Percentiles rank a stretch among this genome's conserved stretches.
These are phyloP conservation scores for Pseudorectes ferrugineus DNA, from an alignment of 2,113 vertebrate species.

Conservation along the genomic window DNA sequence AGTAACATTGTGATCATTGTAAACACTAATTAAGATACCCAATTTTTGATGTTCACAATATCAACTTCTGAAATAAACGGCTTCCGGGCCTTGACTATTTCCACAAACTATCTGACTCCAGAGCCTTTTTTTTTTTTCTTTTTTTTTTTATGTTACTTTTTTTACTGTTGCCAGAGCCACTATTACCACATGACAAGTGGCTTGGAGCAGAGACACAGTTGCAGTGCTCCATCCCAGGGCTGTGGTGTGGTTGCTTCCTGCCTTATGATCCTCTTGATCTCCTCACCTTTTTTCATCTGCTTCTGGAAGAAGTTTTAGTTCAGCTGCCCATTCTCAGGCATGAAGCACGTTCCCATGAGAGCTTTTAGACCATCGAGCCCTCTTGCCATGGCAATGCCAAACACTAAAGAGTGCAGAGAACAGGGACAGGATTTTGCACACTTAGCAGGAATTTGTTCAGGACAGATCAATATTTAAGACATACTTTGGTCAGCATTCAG, in stretches of 20 bases:
- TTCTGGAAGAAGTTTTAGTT: background rate
- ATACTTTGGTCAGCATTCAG: background rate
- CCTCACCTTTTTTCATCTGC: background rate
- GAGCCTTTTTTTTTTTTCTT: constrained; percentile 46
- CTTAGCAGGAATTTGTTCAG: background rate
- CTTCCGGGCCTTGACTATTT: constrained; percentile 56
- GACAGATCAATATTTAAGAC: background rate
- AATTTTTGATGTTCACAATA: constrained; percentile 21
- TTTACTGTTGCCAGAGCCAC: background rate
- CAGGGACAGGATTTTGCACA: background rate
- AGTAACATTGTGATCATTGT: constrained; percentile 55
- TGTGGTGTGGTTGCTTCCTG: background rate
- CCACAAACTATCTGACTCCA: constrained; percentile 50
- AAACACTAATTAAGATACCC: constrained; percentile 14
- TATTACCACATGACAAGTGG: fast-evolving
- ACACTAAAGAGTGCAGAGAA: background rate
- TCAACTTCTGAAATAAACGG: constrained; percentile 75
- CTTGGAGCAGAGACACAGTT: background rate
- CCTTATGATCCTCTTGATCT: background rate
- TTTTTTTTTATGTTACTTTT: background rate
- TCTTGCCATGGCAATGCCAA: background rate
- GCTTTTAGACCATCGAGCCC: background rate
- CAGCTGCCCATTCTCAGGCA: background rate
- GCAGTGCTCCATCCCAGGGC: background rate
- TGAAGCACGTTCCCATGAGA: background rate